Evolutionary conservation across 1,140 invertebrate species (phyloP).

Genomic region (Bombus superbus): DNA sequence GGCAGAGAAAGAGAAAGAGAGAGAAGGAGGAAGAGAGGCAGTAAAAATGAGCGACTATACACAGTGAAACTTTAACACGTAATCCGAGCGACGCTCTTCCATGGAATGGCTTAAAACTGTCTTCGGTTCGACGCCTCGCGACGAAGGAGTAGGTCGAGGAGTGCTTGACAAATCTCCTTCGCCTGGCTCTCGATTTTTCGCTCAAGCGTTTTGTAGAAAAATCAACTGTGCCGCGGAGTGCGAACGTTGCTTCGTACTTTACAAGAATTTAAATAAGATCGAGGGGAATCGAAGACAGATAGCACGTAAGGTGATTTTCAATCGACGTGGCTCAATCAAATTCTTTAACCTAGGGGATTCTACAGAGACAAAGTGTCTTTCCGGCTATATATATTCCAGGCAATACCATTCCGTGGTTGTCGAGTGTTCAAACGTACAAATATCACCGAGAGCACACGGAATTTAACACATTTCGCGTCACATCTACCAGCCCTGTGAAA

Average conservation of each 20-base stretch:
- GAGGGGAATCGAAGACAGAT: slow-evolving; percentile 34
- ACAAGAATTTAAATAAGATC: slow-evolving; percentile 62
- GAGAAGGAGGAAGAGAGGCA: too few species aligned
- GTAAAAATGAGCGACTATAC: slow-evolving; percentile 21
- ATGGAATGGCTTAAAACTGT: slow-evolving; percentile 43
- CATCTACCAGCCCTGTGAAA: not conserved
- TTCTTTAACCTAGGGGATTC: not conserved
- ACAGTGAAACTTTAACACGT: slow-evolving; percentile 36
- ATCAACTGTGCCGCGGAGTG: slow-evolving; percentile 46
- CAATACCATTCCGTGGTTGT: not conserved
- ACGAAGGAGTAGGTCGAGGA: slow-evolving; percentile 60
- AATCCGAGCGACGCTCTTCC: slow-evolving; percentile 15
- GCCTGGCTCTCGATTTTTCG: slow-evolving; percentile 59
- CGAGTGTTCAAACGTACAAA: not conserved
- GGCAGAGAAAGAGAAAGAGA: not conserved
- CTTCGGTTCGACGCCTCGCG: slow-evolving; percentile 25
- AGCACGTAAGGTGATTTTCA: slow-evolving; percentile 29
- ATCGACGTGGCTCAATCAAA: not conserved
- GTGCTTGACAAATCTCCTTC: slow-evolving; percentile 60
- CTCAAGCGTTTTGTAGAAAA: slow-evolving; percentile 49
- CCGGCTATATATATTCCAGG: not conserved
- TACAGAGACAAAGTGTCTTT: not conserved
- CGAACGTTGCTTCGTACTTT: slow-evolving; percentile 53
- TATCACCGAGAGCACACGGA: not conserved
- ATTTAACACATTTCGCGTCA: not conserved